Percentiles rank a stretch among this genome's conserved stretches.
These are phyloP conservation scores for Schizopygopsis pylzovi DNA, from an alignment of 2,797 vertebrate species.

Conservation along the genomic window DNA sequence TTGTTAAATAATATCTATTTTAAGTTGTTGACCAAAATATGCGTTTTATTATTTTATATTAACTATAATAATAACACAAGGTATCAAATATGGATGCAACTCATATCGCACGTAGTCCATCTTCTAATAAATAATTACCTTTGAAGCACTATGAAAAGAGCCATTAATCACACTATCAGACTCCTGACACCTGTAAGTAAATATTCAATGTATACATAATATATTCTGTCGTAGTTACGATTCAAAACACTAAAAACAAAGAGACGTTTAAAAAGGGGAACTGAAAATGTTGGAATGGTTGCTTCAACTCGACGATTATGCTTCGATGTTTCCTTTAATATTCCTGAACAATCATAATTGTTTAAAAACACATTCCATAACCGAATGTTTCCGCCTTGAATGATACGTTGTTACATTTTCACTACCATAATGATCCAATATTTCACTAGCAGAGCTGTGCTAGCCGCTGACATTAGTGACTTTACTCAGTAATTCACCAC, in stretches of 20 bases:
- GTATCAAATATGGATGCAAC: background rate
- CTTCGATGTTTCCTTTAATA: background rate
- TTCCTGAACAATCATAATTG: background rate
- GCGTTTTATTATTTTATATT: background rate
- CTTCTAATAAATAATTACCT: background rate
- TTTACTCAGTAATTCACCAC: background rate
- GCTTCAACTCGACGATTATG: background rate
- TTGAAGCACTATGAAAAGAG: background rate
- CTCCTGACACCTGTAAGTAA: background rate
- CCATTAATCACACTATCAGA: background rate
- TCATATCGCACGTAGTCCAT: background rate
- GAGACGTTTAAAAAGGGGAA: background rate
- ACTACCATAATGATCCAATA: background rate
- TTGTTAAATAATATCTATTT: background rate
- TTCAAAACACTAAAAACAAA: background rate
- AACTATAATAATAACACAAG: background rate
- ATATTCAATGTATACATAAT: background rate
- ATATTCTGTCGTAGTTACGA: background rate
- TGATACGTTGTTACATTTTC: background rate
- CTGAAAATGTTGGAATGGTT: background rate
- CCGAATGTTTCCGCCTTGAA: background rate
- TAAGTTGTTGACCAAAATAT: background rate
- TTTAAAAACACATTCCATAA: background rate
- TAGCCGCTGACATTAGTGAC: constrained; percentile 1
- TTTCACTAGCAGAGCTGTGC: background rate